Evolutionary conservation across 2,888 invertebrate genomes (phyloP), one percentile per base, ranked within the genome.

Genomic region (Aelia acuminata): DNA sequence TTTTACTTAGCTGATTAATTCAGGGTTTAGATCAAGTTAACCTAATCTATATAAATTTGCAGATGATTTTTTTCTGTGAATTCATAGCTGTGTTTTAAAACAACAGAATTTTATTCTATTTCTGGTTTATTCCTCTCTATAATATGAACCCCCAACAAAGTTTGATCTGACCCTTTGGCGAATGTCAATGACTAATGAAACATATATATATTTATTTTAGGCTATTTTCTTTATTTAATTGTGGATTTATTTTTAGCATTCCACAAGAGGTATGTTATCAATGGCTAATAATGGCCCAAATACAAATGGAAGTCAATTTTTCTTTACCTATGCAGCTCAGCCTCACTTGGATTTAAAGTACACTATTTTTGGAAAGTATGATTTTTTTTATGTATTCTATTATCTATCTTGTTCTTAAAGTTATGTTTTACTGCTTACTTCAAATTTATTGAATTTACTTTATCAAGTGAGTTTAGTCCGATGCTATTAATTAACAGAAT

Each of bases 251-350:
- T 89, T 88, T 57, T 91, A 96, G 91, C 99, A 99, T 92, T 96
- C 95, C 92, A 94, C 95, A 31, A 94, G 98, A 91, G 99, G 98
- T 0, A 95, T 96, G 90, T 94, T 99, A 2, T 98, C 99, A 7
- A 98, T 99, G 99, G 99, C 99, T 11, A 99, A 99, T 92, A 99
- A 97, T 93, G 99, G 99, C 5, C 98, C 99, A 0, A 98, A 99
- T 92, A 97, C 98, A 18, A 99, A 99, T 94, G 97, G 96, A 5
- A 98, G 98, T 91, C 99, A 99, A 92, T 99, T 99, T 93, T 99
- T 99, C 92, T 96, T 99, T 90, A 96, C 97, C 0, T 99, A 99
- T 93, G 96, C 95, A 22, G 96, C 98, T 89, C 99, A 99, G 92
- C 97, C 98, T 80, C 98, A 98, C 93, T 94, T 99, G 88, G 99